Base-by-base conservation (phyloP, 2,113 vertebrate genomes). In the Vulpes lagopus region DNA sequence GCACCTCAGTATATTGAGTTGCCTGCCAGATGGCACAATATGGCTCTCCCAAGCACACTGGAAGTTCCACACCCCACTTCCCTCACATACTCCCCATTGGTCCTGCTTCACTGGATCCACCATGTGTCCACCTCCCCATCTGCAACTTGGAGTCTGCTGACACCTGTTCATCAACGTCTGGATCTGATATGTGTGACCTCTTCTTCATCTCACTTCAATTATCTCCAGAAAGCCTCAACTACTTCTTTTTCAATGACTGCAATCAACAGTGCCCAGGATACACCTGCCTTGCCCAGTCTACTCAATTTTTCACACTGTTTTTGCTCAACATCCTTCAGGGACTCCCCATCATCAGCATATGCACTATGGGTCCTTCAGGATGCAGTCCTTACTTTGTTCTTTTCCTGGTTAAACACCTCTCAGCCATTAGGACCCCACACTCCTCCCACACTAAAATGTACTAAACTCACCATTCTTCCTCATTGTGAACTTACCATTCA, bases 371-470 rank as follows among this genome's bases (percentile, higher is more conserved):
- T 71, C 5, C 49, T 55, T 53, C 11, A n/a, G 19, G 22, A 14
- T 5, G 19, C 0, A 11, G 38, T 60, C 22, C 38, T 38, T 35
- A 1, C 53, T 16, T 51, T 23, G 17, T 8, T 8, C 16, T 59
- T 82, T 74, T 23, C 49, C 62, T 43, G 3, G n/a, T 43, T 51
- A 78, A 59, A 38, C 11, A n/a, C 3, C 19, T 53, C 65, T 51
- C 23, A 27, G 64, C 8, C 11, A 0, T 19, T 1, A 43, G 62
- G 15, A 30, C 7, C 32, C 1, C 1, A 0, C 19, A 1, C n/a
- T 79, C 14, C 35, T 12, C 32, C 4, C 30, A 15, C 4, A 17
- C 3, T 59, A 11, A 60, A 38, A 12, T 8, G 25, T 49, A 12
- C 19, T 8, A 20, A 51, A 27, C n/a, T 60, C 25, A 5, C 1